Evolutionary conservation across 2,888 invertebrate species (phyloP).

Genomic region (Nasonia oneida): DNA sequence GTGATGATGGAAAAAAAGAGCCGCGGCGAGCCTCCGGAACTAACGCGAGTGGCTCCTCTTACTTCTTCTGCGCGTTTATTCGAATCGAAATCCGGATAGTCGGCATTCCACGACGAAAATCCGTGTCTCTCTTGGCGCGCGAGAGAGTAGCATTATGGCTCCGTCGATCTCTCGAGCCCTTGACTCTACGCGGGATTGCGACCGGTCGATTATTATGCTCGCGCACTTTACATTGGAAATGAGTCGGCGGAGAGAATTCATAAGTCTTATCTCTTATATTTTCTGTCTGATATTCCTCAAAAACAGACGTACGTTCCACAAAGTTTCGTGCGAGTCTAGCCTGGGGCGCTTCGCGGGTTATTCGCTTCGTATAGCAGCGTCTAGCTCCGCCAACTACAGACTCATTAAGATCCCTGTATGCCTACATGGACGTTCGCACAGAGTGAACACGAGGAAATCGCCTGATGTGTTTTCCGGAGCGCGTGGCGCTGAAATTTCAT

Average conservation of each 20-base stretch:
- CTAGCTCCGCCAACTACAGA: neutral
- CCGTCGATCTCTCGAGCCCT: neutral
- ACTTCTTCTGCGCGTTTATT: neutral
- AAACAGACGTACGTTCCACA: neutral
- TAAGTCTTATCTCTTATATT: no score
- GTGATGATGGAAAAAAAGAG: neutral
- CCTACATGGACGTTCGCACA: neutral
- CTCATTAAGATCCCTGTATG: neutral
- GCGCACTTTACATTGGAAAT: constrained; percentile 44
- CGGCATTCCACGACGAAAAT: constrained; percentile 62
- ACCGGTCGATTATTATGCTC: neutral
- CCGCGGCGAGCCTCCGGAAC: constrained; percentile 54
- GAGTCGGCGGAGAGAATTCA: constrained; percentile 10
- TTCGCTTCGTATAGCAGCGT: neutral
- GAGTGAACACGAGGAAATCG: neutral
- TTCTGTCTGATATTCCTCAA: neutral
- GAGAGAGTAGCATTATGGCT: neutral
- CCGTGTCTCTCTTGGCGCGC: neutral
- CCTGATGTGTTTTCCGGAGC: neutral
- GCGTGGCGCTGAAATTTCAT: neutral
- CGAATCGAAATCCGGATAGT: constrained; percentile 61
- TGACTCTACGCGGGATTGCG: neutral
- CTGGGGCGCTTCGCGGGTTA: neutral
- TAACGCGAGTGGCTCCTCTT: constrained; percentile 1
- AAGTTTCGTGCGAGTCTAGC: neutral